Evolutionary conservation across 2,113 vertebrate genomes (phyloP), one percentile per base, ranked within the genome.

Genomic region (Tapirus terrestris): DNA sequence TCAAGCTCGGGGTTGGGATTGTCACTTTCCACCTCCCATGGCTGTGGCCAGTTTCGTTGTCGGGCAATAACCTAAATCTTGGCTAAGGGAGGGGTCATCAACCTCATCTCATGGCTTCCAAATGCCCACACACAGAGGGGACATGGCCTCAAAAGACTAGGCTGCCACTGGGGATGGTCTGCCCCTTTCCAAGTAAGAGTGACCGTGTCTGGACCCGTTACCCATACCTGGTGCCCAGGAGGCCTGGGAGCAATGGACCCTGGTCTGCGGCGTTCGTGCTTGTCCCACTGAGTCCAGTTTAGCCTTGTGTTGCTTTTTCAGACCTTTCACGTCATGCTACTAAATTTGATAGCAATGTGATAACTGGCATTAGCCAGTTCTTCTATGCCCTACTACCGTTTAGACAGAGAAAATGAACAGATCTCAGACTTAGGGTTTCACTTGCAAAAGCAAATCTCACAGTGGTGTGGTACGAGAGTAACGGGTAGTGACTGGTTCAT

Each of bases 171-270:
- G 48, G 60, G 51, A 10, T 2, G 12, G 14, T 14, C 63, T 0
- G 8, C 6, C 60, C 36, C 36, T 10, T 82, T 33, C 68, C 77
- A 51, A 39, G 39, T 25, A 23, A 82, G 68, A 76, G 29, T 6
- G 60, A 33, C 51, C 0, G 4, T 31, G 56, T 53, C 53, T 31
- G 43, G 53, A 63, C 63, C 31, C 0, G 0, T 29, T 29, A 33
- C 73, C 51, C 61, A 45, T 0, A 14, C 9, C 2, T n/a, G 12
- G 63, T 48, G 25, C 48, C 72, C 12, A 3, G 7, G 53, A 25
- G 27, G 33, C 36, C 56, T 8, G 21, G 56, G 23, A 70, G 7
- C 33, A 16, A 9, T 1, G 10, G 27, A 4, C 51, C 51, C 33
- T 18, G 23, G 60, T 51, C 43, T 13, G 27, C 5, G 18, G 89